Evolutionary conservation across 1,140 invertebrate species (phyloP).

Genomic region (Archegozetes longisetosus): DNA sequence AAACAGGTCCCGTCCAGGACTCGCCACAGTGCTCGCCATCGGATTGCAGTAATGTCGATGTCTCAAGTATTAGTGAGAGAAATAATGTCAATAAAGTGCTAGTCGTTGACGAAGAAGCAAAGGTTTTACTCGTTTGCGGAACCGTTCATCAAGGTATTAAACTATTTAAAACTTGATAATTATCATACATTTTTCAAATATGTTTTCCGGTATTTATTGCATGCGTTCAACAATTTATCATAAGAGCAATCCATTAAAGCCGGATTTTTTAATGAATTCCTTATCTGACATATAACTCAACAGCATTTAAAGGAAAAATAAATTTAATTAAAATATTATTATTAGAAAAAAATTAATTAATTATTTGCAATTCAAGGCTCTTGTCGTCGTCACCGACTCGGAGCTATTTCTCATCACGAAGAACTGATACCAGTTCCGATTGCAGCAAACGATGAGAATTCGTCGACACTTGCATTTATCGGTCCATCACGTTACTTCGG

Average conservation of each 20-base stretch:
- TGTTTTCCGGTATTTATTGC: no score
- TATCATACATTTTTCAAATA: no score
- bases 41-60: slow-evolving; percentile 43
- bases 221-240: no score
- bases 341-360: no score
- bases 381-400: slow-evolving; percentile 64
- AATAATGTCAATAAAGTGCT: slow-evolving; percentile 85
- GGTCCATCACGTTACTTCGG: slow-evolving; percentile 64
- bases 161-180: neutral
- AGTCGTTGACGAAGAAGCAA: slow-evolving; percentile 61
- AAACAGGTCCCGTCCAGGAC: slow-evolving; percentile 58
- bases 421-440: slow-evolving; percentile 60
- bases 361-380: slow-evolving; percentile 63
- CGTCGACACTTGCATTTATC: slow-evolving; percentile 85
- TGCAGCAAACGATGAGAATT: slow-evolving; percentile 74
- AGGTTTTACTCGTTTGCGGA: slow-evolving; percentile 68
- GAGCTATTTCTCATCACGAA: slow-evolving; percentile 55
- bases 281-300: no score
- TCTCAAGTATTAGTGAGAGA: slow-evolving; percentile 46
- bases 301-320: no score
- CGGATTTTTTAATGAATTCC: no score
- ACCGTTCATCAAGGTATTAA: slow-evolving; percentile 50
- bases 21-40: slow-evolving; percentile 70
- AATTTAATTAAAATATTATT: no score
- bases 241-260: no score